A percentile compares a stretch with the other conserved stretches of the same genome.
Evolutionary conservation across 2,797 vertebrate species (phyloP).

Genomic region (Cyprinodon diabolis): DNA sequence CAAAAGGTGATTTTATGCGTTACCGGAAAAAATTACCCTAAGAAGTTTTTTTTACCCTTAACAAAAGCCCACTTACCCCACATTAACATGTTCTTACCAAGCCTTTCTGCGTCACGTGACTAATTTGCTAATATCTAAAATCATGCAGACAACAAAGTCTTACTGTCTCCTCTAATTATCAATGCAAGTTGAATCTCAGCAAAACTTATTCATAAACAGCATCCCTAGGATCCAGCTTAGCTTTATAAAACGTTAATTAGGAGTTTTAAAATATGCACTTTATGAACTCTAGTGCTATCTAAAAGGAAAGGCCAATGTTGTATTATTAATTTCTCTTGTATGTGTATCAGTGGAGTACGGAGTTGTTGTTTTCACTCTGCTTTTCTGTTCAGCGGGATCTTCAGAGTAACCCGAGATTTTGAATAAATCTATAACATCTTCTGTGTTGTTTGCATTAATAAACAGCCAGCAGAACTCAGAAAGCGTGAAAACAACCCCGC

Average conservation of each 20-base stretch:
- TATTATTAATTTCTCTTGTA: background rate
- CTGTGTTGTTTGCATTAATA: background rate
- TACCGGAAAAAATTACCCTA: background rate
- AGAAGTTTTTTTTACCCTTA: background rate
- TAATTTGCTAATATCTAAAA: constrained; percentile 3
- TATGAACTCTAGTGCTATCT: background rate
- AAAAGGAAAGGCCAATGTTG: background rate
- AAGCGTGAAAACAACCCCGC: constrained; percentile 1
- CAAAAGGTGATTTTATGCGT: background rate
- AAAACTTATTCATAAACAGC: background rate
- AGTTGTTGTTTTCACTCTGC: constrained; percentile 5
- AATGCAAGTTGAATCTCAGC: background rate
- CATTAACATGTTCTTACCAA: background rate
- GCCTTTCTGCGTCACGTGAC: constrained; percentile 1
- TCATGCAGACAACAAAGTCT: constrained; percentile 6
- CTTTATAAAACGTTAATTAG: background rate
- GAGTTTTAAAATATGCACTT: background rate
- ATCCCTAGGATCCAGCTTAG: background rate
- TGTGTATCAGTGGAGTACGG: background rate
- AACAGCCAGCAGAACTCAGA: background rate
- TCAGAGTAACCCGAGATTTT: background rate
- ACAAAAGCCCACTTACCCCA: background rate
- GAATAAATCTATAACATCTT: background rate
- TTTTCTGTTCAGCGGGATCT: background rate
- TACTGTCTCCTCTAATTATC: background rate